These are phyloP conservation scores for Rhinolophus ferrumequinum DNA, from an alignment of 2,113 vertebrate species.

Conservation along the genomic window DNA sequence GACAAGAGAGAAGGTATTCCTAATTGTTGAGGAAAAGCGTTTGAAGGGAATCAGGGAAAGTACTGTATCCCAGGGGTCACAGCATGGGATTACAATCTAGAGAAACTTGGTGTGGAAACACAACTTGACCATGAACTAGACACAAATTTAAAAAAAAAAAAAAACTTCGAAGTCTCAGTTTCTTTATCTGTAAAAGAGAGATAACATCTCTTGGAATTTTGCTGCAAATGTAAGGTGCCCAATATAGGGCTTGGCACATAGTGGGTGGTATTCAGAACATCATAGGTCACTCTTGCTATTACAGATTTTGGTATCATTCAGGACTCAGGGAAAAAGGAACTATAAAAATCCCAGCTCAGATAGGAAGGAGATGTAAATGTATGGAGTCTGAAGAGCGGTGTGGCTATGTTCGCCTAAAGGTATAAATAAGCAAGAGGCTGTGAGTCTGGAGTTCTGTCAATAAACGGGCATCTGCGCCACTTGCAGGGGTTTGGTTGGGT, in stretches of 20 bases:
- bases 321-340: background rate
- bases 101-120: background rate
- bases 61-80: background rate
- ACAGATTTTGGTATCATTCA: background rate
- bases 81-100: background rate
- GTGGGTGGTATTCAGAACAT: background rate
- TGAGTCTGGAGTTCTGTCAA: background rate
- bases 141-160: background rate
- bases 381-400: background rate
- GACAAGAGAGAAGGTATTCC: background rate
- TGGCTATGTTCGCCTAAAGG: slow-evolving; percentile 28
- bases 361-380: background rate
- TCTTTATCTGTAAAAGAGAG: slow-evolving; percentile 16
- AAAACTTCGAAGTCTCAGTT: background rate
- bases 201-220: background rate
- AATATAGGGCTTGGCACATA: background rate
- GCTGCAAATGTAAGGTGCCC: background rate
- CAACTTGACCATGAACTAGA: background rate
- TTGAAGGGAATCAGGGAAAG: background rate
- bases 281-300: background rate
- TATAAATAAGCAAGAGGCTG: background rate
- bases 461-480: background rate
- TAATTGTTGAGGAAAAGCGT: background rate
- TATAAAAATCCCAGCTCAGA: background rate
- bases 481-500: background rate